Conservation (phyloP, 2,888 invertebrate species). For the Drosophila fungiperda region DNA sequence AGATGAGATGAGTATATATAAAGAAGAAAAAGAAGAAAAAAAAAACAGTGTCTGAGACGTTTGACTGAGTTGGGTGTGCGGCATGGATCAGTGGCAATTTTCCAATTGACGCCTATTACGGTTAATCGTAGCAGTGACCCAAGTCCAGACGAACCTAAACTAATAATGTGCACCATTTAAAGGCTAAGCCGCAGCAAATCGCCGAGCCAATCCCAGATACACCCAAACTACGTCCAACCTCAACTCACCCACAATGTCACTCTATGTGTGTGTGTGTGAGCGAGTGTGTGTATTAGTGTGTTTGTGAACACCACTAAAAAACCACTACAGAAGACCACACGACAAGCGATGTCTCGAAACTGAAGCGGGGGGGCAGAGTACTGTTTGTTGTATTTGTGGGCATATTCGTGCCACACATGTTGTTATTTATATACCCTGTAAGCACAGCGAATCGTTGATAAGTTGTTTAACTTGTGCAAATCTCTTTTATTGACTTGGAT, state of each 20-base stretch:
- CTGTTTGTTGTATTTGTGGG: background rate
- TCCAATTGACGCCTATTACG: slow-evolving; percentile 80
- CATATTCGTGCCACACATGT: slow-evolving; percentile 6
- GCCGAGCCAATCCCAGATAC: slow-evolving; percentile 51
- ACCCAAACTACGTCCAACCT: slow-evolving; percentile 5
- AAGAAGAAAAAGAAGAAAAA: background rate
- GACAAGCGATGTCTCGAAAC: slow-evolving; percentile 37
- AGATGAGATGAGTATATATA: background rate
- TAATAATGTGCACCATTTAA: slow-evolving; percentile 79
- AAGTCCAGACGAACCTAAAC: slow-evolving; percentile 80
- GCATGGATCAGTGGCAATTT: slow-evolving; percentile 74
- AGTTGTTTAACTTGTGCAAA: background rate
- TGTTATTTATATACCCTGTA: slow-evolving; percentile 7
- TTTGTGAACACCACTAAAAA: slow-evolving; percentile 37
- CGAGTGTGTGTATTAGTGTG: background rate
- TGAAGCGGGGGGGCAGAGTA: background rate
- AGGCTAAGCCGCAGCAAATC: slow-evolving; percentile 74
- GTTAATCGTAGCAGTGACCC: slow-evolving; percentile 80
- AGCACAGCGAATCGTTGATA: background rate
- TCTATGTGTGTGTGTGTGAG: background rate
- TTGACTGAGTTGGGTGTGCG: slow-evolving; percentile 38
- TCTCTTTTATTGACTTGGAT: background rate
- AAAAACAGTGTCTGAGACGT: slow-evolving; percentile 24
- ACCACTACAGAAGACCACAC: slow-evolving; percentile 62
- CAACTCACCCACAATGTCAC: slow-evolving; percentile 9